Percentiles rank a stretch among this genome's conserved stretches.
These are phyloP conservation scores for Drosophila subpulchrella DNA, from an alignment of 1,140 invertebrate species.

Conservation along the genomic window DNA sequence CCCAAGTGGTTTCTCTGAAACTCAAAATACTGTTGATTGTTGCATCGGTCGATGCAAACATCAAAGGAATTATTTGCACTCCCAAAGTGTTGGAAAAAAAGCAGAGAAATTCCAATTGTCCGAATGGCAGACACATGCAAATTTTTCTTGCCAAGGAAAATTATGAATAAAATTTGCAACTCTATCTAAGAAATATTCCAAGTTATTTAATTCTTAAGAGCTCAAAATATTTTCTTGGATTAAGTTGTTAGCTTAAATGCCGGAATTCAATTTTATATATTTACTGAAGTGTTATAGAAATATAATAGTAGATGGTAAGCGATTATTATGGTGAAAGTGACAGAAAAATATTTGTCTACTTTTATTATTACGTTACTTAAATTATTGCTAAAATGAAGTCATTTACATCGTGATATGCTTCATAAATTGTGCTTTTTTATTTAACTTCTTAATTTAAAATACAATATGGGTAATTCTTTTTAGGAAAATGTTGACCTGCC, in stretches of 20 bases:
- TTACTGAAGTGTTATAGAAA: too few species aligned
- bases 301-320: too few species aligned
- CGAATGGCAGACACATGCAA: conserved; percentile 16
- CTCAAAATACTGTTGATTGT: conserved; percentile 43
- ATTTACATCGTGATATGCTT: too few species aligned
- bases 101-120: conserved; percentile 19
- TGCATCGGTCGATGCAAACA: conserved; percentile 19
- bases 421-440: too few species aligned
- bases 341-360: too few species aligned
- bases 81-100: conserved; percentile 24
- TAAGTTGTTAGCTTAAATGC: neutral
- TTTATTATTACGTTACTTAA: too few species aligned
- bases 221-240: neutral
- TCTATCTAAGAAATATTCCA: neutral
- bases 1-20: conserved; percentile 23
- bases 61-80: conserved; percentile 24
- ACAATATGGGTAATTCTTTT: too few species aligned
- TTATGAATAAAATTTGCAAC: conserved; percentile 3
- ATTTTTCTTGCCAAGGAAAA: neutral
- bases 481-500: too few species aligned
- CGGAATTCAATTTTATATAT: neutral
- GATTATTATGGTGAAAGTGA: too few species aligned
- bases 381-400: too few species aligned
- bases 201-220: neutral
- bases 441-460: too few species aligned